phyloP scores from a whole-genome alignment of 2,113 vertebrate genomes.

The Centropristis striata region DNA sequence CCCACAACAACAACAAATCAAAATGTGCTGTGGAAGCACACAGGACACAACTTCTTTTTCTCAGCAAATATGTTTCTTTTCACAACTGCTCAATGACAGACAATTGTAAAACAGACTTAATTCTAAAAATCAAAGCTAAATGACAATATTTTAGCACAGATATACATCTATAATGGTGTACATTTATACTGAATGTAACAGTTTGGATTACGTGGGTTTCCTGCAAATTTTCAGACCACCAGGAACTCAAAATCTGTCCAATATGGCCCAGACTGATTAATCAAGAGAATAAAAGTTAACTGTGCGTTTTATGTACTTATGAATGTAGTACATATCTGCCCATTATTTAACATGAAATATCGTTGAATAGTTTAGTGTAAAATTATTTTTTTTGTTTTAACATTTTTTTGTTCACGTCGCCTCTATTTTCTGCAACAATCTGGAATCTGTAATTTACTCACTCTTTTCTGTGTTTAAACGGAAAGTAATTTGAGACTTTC shows the following conservation, averaged over 20 bases:
- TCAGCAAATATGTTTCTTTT: neutral
- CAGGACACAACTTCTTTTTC: neutral
- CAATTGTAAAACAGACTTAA: neutral
- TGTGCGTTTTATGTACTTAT: neutral
- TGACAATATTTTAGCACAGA: too few relatives aligned
- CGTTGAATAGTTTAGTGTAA: too few relatives aligned
- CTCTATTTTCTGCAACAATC: neutral
- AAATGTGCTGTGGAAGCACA: neutral
- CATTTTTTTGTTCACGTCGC: neutral
- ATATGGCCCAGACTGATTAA: neutral
- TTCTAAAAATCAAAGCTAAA: too few relatives aligned
- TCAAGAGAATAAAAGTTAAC: neutral
- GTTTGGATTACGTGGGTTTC: neutral
- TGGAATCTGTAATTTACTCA: neutral
- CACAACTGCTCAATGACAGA: neutral
- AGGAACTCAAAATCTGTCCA: neutral
- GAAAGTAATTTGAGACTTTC: neutral
- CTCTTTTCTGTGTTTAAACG: neutral
- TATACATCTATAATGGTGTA: neutral
- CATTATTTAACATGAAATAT: neutral
- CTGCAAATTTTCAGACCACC: neutral
- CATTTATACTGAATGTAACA: neutral
- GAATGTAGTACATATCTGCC: too few relatives aligned
- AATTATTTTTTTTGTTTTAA: neutral
- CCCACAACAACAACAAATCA: neutral